These are phyloP conservation scores for Venturia canescens DNA, from an alignment of 1,140 invertebrate genomes.

Conservation along the genomic window DNA sequence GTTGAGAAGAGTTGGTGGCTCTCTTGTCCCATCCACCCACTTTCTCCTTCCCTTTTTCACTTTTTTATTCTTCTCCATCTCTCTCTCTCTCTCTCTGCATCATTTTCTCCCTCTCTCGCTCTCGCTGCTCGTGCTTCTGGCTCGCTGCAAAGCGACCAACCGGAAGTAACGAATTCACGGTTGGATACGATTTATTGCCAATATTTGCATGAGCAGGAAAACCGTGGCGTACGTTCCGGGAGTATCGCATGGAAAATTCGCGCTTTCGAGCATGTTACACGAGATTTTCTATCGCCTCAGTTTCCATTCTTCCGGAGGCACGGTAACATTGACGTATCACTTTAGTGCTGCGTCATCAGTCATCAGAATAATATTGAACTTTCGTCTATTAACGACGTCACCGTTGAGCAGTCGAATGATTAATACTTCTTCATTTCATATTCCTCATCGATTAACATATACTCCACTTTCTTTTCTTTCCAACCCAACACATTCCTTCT, in stretches of 20 bases:
- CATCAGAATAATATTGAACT: no score
- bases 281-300: slow-evolving; percentile 36
- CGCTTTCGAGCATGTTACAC: slow-evolving; percentile 51
- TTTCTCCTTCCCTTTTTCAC: neutral
- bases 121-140: slow-evolving; percentile 32
- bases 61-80: slow-evolving; percentile 13
- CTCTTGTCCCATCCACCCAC: slow-evolving; percentile 1
- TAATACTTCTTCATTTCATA: no score
- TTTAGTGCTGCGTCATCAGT: neutral
- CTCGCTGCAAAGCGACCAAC: slow-evolving; percentile 62
- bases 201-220: slow-evolving; percentile 72
- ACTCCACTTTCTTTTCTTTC: no score
- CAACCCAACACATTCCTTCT: no score
- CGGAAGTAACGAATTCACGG: slow-evolving; percentile 73
- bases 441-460: no score
- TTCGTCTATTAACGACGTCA: neutral
- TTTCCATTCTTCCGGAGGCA: slow-evolving; percentile 5
- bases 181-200: slow-evolving; percentile 71
- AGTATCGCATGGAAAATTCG: slow-evolving; percentile 54
- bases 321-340: slow-evolving; percentile 10
- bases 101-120: neutral
- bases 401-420: neutral
- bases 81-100: neutral
- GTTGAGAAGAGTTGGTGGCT: neutral
- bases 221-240: slow-evolving; percentile 57